Base-by-base conservation (phyloP, 2,888 invertebrate genomes). In the Arge pagana region DNA sequence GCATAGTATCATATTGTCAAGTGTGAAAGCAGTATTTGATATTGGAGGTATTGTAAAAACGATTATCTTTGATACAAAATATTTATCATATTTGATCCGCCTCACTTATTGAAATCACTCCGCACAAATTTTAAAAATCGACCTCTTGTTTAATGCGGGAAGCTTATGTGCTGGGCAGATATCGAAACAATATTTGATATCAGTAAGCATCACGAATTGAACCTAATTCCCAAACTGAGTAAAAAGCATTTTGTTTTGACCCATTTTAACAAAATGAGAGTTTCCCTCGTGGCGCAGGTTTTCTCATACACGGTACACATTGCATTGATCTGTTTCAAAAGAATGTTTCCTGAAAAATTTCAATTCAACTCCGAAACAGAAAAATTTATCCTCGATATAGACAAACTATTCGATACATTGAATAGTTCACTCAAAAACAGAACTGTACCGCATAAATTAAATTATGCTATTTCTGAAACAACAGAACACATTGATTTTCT, bases 261-360 rank as follows among this genome's bases (percentile, higher is more conserved):
- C 4, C 28, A 24, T 16, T 49, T 49, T 23, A 28, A 49, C 19
- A 49, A 49, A 49, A 49, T 40, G 49, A 36, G 36, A 40, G 19
- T 33, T 13, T n/a, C n/a, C 15, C 18, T 49, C n/a, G 49, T 39
- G 15, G 19, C 36, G 11, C 49, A 49, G 23, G 24, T 49, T 16
- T 49, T 40, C n/a, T 36, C 36, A n/a, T 30, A 39, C 36, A 41
- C 37, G 15, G 50, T 41, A n/a, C n/a, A n/a, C n/a, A n/a, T n/a
- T n/a, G n/a, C n/a, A n/a, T n/a, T n/a, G n/a, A n/a, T n/a, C n/a
- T n/a, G n/a, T n/a, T n/a, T 35, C 35, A 35, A 35, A 13, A 35
- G 15, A 13, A 7, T 35, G 35, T 13, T 35, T 8, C 35, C n/a
- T 3, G 35, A 35, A 13, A n/a, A 35, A 4, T n/a, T 35, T 35